A percentile compares a stretch with the other conserved stretches of the same genome.
These are phyloP conservation scores for Anseranas semipalmata DNA, from an alignment of 2,113 vertebrate genomes.

Conservation along the genomic window DNA sequence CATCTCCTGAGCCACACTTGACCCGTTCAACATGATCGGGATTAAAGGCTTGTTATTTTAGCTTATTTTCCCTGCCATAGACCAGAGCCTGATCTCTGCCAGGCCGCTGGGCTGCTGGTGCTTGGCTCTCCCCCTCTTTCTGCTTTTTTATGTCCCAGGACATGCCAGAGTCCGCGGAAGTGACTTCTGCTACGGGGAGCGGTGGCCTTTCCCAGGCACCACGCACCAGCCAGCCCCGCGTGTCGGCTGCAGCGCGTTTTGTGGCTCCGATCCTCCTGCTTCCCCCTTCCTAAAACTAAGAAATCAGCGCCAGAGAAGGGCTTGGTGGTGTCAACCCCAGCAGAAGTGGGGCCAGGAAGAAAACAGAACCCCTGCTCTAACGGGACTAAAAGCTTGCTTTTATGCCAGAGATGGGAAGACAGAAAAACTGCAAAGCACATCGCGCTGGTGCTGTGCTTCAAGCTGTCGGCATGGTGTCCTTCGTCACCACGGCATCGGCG, in stretches of 20 bases:
- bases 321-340: background rate
- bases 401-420: background rate
- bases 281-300: background rate
- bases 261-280: background rate
- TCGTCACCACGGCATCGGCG: background rate
- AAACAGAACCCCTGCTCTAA: background rate
- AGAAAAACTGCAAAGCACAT: background rate
- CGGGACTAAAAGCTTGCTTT: background rate
- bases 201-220: background rate
- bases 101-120: background rate
- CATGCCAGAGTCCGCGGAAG: background rate
- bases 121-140: background rate
- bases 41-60: slow-evolving; percentile 52
- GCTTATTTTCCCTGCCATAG: background rate
- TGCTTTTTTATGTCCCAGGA: background rate
- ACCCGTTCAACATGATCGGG: background rate
- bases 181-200: background rate
- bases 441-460: background rate
- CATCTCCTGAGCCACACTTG: slow-evolving; percentile 20
- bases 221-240: accelerated
- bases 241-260: accelerated
- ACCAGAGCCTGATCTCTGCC: background rate
- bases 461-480: background rate
- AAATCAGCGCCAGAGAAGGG: background rate
- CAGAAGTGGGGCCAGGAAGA: background rate